Percentiles rank a stretch among this genome's conserved stretches.
phyloP scores from a whole-genome alignment of 1,140 invertebrate species.

The Delia radicum region DNA sequence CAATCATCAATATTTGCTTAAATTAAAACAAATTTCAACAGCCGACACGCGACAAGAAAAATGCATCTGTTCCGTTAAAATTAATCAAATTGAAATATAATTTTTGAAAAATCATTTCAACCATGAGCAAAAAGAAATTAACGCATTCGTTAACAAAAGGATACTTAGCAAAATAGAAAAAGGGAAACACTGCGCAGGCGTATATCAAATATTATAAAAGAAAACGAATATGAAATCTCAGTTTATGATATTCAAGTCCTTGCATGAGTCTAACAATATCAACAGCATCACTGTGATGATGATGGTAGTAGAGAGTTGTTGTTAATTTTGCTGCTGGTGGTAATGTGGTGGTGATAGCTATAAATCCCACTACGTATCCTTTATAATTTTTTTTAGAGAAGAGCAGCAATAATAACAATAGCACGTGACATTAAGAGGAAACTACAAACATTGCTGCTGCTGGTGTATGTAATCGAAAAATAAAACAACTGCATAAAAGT shows the following conservation, averaged over 20 bases:
- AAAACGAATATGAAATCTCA: background rate
- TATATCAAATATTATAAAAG: background rate
- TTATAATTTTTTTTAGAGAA: background rate
- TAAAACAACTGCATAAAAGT: background rate
- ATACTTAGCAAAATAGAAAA: background rate
- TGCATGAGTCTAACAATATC: background rate
- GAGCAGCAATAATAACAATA: background rate
- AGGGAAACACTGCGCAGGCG: background rate
- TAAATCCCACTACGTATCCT: background rate
- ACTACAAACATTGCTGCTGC: background rate
- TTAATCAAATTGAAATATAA: background rate
- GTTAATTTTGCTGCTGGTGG: too few species aligned
- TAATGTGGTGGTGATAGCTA: background rate
- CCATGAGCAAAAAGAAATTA: too few species aligned
- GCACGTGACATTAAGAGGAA: background rate
- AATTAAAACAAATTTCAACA: background rate
- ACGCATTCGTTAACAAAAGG: too few species aligned
- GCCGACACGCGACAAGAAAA: background rate
- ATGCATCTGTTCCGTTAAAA: background rate
- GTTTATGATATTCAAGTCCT: background rate
- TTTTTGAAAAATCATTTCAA: too few species aligned
- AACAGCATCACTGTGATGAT: background rate
- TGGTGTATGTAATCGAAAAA: background rate
- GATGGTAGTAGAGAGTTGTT: background rate
- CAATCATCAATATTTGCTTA: background rate